Evolutionary conservation across 2,113 vertebrate genomes (phyloP).

Genomic region (Rhea americana): DNA sequence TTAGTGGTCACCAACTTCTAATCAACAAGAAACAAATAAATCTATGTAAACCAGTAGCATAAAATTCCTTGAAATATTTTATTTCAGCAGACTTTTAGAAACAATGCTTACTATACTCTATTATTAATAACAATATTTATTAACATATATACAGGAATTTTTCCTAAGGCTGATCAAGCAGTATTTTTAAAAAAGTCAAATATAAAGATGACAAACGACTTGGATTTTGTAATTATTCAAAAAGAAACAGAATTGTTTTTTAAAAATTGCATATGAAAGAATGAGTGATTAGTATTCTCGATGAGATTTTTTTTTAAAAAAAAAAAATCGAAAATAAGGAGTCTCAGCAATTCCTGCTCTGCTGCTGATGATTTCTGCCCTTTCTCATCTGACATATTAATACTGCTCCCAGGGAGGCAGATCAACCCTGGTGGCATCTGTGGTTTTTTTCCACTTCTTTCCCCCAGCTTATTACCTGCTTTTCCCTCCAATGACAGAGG

Average conservation of each 20-base stretch:
- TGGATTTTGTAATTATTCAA: background rate
- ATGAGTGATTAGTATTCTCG: background rate
- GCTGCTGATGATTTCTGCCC: background rate
- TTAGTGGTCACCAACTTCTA: background rate
- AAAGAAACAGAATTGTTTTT: background rate
- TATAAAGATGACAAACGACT: background rate
- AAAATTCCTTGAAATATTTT: background rate
- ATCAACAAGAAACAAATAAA: background rate
- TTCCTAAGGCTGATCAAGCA: background rate
- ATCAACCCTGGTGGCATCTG: background rate
- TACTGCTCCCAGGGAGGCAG: background rate
- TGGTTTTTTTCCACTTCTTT: background rate
- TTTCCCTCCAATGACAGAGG: constrained; percentile 1
- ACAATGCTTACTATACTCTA: background rate
- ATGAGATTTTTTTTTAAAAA: background rate
- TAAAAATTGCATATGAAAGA: background rate
- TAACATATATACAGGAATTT: background rate
- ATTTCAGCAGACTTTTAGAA: background rate
- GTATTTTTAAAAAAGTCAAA: background rate
- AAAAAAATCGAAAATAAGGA: background rate
- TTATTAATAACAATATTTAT: background rate
- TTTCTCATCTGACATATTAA: background rate
- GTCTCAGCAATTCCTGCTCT: background rate
- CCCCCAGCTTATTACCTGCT: background rate
- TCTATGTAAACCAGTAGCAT: background rate